Base-by-base conservation (phyloP, 2,888 invertebrate genomes). In the Melanargia galathea region DNA sequence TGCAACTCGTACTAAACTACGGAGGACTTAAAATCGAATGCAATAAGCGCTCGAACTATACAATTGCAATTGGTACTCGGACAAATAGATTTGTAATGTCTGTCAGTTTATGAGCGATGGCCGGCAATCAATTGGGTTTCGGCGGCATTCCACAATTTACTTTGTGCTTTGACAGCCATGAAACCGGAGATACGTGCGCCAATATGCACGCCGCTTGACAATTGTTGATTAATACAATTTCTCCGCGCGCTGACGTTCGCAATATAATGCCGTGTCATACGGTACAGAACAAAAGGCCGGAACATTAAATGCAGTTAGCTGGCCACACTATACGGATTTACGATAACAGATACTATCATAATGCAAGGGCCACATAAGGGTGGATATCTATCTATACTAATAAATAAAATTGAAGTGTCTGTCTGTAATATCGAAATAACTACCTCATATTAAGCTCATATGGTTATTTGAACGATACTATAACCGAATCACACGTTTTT, bases 181-280 rank as follows among this genome's bases (percentile, higher is more conserved):
- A 74, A 77, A 81, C 75, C 71, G 69, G 75, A 81, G 74, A 77
- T 73, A 74, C 68, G 71, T 78, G 73, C 77, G 72, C 77, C 76
- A 77, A 80, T 80, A 79, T 77, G 75, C 74, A 73, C 66, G 66
- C 66, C 70, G 80, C 82, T 81, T 83, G 87, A 88, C 88, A 87
- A 87, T 86, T 86, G 88, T 86, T 86, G 88, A 89, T 88, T 89
- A 89, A 90, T 90, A 85, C 89, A 87, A 90, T 88, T 80, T 79
- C 83, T 80, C 82, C 72, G 71, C 73, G 74, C 69, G 65, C 67
- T 79, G 87, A 85, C 87, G 75, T 58, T 70, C 72, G 67, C 70
- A 75, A 79, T 80, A 82, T 79, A 70, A 67, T 66, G 64, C 49
- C 24, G 22, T 24, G 18, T 24, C 40, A 20, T 38, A 22, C 35